Evolutionary conservation across 2,888 invertebrate genomes (phyloP).

Genomic region (Argyresthia goedartella): DNA sequence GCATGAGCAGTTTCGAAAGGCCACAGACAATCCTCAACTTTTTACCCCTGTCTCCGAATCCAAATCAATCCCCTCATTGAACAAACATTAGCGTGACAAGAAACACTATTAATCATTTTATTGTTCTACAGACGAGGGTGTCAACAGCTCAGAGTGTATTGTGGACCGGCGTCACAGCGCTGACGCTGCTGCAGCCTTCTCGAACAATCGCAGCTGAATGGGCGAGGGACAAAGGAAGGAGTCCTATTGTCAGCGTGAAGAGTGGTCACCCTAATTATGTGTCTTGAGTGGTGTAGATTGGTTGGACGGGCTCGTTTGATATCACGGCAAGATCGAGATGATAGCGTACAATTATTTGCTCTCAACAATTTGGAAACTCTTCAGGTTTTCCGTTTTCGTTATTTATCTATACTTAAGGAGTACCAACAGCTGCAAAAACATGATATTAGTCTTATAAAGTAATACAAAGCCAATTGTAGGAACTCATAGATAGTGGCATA

Average conservation of each 20-base stretch:
- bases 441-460: too few species aligned
- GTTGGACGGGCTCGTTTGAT: too few species aligned
- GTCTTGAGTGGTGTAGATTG: constrained; percentile 11
- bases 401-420: too few species aligned
- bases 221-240: constrained; percentile 55
- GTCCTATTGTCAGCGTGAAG: constrained; percentile 66
- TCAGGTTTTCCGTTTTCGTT: too few species aligned
- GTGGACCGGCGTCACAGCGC: constrained; percentile 45
- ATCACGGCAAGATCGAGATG: too few species aligned
- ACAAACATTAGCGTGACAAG: constrained; percentile 22
- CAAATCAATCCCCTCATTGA: constrained; percentile 1
- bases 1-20: too few species aligned
- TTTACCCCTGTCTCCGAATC: neutral
- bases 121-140: constrained; percentile 47
- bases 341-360: too few species aligned
- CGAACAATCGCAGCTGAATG: constrained; percentile 64
- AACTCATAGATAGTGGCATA: too few species aligned
- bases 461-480: too few species aligned
- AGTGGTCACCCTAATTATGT: constrained; percentile 56
- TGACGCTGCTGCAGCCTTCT: constrained; percentile 11
- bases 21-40: too few species aligned
- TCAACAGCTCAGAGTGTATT: constrained; percentile 58
- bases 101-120: constrained; percentile 59
- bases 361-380: too few species aligned
- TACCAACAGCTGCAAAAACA: too few species aligned